phyloP scores from a whole-genome alignment of 2,888 invertebrate genomes.

The Baronia brevicornis region DNA sequence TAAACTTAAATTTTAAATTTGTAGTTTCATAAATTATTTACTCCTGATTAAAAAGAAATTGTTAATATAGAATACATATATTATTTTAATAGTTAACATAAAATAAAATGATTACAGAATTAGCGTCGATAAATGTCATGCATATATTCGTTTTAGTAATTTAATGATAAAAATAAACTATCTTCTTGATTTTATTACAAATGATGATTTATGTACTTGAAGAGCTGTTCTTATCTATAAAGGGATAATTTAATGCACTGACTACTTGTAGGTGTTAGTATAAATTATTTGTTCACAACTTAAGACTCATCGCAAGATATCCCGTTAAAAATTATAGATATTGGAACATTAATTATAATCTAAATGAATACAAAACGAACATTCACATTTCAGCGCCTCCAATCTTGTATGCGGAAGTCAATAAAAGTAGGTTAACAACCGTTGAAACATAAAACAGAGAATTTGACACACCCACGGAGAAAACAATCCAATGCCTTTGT shows the following conservation, averaged over 20 bases:
- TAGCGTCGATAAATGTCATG: not conserved
- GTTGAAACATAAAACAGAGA: slow-evolving; percentile 6
- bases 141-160: slow-evolving; percentile 15
- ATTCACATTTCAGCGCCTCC: not conserved
- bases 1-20: no score
- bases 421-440: slow-evolving; percentile 10
- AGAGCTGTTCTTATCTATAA: slow-evolving; percentile 47
- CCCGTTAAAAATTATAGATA: no score
- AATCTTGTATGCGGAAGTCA: slow-evolving; percentile 7
- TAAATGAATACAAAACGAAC: no score
- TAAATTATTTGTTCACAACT: no score
- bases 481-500: slow-evolving; percentile 17
- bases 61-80: no score
- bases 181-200: slow-evolving; percentile 24
- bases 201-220: slow-evolving; percentile 47
- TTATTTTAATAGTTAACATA: no score
- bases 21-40: no score
- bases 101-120: no score
- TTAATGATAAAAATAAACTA: slow-evolving; percentile 19
- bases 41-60: no score
- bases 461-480: slow-evolving; percentile 1
- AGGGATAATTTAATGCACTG: slow-evolving; percentile 35
- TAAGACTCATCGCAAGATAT: no score
- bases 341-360: no score
- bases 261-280: slow-evolving; percentile 36